Evolutionary conservation across 2,888 invertebrate genomes (phyloP), one percentile per base, ranked within the genome.

Genomic region (Plebejus melissa): DNA sequence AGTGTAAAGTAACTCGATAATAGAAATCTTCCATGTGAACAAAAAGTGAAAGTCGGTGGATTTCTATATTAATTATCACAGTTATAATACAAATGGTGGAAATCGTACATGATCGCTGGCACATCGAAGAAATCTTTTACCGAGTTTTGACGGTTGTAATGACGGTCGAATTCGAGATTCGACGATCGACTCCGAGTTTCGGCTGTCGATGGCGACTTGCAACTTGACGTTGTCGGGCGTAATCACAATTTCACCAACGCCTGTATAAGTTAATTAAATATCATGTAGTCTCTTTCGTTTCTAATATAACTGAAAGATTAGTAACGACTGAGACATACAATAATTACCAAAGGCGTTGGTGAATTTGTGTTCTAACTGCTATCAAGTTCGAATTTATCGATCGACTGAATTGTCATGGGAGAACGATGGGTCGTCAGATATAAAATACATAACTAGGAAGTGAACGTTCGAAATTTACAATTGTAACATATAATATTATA

Each of bases 41-140:
- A 88, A 86, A 87, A 87, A 89, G 87, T 88, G 81, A 79, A 83
- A 90, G 86, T 91, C 91, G 91, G 91, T 91, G 92, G 92, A 90
- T 87, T 90, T 87, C 88, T 91, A 90, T 90, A 89, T 88, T 90
- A 90, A 92, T 87, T 91, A 92, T 92, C 92, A 92, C 92, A 92
- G 93, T 91, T 92, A 90, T 89, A 91, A 91, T 91, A 92, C 89
- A 90, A 88, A 87, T 87, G 85, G 87, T 87, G 89, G 88, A 88
- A 88, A 86, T 87, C 86, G 85, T 85, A 85, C 81, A 82, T 85
- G 85, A 85, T 84, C 85, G 84, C 87, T 88, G 87, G 87, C 87
- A 87, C 86, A 86, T 87, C 90, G 91, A 91, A 90, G 90, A 91
- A 91, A 92, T 91, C 91, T 88, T 90, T 90, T 84, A 86, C 86